Evolutionary conservation across 2,797 vertebrate species (phyloP).

Genomic region (Syngnathus rostellatus): DNA sequence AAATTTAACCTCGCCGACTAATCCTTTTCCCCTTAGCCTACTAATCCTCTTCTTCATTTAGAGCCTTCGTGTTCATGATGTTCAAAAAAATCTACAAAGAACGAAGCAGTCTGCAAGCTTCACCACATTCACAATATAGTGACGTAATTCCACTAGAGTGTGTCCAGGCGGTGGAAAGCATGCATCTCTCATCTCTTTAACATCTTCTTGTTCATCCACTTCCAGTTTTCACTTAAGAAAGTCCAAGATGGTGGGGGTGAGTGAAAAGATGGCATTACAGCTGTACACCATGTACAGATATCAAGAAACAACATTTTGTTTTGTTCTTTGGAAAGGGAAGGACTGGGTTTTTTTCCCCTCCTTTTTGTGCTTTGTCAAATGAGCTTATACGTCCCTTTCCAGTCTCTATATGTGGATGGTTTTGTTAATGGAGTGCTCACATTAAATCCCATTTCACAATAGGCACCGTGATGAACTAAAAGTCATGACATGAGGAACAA

Average conservation of each 20-base stretch:
- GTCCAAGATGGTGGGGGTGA: constrained; percentile 8
- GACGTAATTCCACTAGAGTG: constrained; percentile 32
- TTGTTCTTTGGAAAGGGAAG: constrained; percentile 29
- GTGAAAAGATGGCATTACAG: constrained; percentile 12
- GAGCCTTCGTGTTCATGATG: constrained; percentile 17
- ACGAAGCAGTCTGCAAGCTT: constrained; percentile 41
- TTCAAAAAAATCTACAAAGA: constrained; percentile 19
- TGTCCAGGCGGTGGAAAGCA: constrained; percentile 44
- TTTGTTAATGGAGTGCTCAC: constrained; percentile 52
- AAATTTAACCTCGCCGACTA: not conserved
- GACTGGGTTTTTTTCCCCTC: constrained; percentile 3
- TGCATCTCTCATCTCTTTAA: constrained; percentile 28
- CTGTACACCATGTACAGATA: constrained; percentile 31
- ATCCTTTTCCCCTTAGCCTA: not conserved
- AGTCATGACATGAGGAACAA: constrained; percentile 38
- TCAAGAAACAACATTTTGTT: constrained; percentile 28
- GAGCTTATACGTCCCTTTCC: constrained; percentile 45
- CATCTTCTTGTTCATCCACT: constrained; percentile 13
- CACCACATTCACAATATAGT: constrained; percentile 22
- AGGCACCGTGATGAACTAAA: constrained; percentile 60
- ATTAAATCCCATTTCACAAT: constrained; percentile 36
- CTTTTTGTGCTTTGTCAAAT: constrained; percentile 36
- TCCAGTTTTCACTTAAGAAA: constrained; percentile 6
- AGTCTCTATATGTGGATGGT: constrained; percentile 35
- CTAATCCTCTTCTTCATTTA: constrained; percentile 11